phyloP scores from a whole-genome alignment of 1,140 invertebrate species.

The Drosophila miranda region DNA sequence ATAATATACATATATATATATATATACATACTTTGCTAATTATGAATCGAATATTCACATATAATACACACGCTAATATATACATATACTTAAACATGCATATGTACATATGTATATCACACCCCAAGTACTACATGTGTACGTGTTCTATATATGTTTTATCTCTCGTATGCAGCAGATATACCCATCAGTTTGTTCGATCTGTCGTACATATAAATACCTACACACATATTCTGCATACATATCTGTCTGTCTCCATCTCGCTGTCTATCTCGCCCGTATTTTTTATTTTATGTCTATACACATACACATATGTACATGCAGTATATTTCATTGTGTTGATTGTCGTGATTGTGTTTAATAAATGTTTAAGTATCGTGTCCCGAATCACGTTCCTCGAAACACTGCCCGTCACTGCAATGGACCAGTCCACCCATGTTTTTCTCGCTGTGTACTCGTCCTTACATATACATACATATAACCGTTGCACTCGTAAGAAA shows the following conservation, averaged over 20 bases:
- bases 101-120: conserved; percentile 2
- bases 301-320: conserved; percentile 6
- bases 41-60: no score
- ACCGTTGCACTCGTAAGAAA: no score
- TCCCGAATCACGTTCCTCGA: conserved; percentile 17
- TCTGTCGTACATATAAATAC: conserved; percentile 5
- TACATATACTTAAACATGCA: not conserved
- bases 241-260: conserved; percentile 30
- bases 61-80: not conserved
- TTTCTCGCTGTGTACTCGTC: conserved; percentile 45
- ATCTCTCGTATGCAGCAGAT: no score
- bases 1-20: conserved; percentile 26
- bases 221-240: not conserved
- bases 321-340: conserved; percentile 28
- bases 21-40: conserved; percentile 17
- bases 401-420: conserved; percentile 31
- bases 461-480: no score
- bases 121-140: no score
- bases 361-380: conserved; percentile 26
- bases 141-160: no score
- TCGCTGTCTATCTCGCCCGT: conserved; percentile 22
- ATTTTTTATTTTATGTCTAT: conserved; percentile 1
- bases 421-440: conserved; percentile 13
- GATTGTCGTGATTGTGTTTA: conserved; percentile 35
- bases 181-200: no score